Conservation (phyloP, 2,797 vertebrate species). For the Menidia menidia region DNA sequence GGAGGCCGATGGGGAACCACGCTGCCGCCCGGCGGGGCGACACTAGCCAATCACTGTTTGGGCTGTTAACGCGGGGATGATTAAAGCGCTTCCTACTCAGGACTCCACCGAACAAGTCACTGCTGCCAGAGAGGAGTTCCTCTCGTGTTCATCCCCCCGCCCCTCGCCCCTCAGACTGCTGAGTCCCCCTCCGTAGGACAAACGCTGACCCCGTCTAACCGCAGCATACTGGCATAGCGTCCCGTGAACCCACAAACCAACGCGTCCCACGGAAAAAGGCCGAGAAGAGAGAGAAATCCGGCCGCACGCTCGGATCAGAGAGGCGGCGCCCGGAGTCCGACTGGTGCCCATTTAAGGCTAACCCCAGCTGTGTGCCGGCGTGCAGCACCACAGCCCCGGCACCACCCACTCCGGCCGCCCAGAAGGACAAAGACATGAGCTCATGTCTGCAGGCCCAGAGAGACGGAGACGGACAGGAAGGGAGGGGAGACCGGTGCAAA, state of each 20-base stretch:
- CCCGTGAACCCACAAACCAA: conserved; percentile 31
- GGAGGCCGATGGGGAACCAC: conserved; percentile 52
- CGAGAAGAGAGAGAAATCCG: conserved; percentile 40
- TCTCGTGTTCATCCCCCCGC: conserved; percentile 53
- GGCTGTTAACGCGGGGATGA: conserved; percentile 67
- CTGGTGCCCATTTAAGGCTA: conserved; percentile 41
- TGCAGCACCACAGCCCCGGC: conserved; percentile 33
- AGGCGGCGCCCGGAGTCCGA: conserved; percentile 39
- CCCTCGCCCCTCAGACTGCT: conserved; percentile 52
- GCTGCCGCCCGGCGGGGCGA: conserved; percentile 63
- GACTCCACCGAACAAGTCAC: conserved; percentile 77
- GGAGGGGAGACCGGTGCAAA: conserved; percentile 28
- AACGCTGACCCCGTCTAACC: conserved; percentile 49
- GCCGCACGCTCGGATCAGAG: conserved; percentile 67
- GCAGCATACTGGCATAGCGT: conserved; percentile 51
- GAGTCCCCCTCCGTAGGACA: conserved; percentile 15
- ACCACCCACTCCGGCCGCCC: conserved; percentile 58
- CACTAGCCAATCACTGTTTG: conserved; percentile 78
- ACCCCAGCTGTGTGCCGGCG: conserved; percentile 31
- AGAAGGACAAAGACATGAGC: conserved; percentile 80
- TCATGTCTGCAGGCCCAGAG: conserved; percentile 78
- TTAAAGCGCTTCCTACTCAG: conserved; percentile 79
- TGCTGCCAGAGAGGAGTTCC: conserved; percentile 77
- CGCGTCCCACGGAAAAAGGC: conserved; percentile 38
- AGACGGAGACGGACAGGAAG: conserved; percentile 39